Base-by-base conservation (phyloP, 2,797 vertebrate genomes). In the Podargus strigoides region DNA sequence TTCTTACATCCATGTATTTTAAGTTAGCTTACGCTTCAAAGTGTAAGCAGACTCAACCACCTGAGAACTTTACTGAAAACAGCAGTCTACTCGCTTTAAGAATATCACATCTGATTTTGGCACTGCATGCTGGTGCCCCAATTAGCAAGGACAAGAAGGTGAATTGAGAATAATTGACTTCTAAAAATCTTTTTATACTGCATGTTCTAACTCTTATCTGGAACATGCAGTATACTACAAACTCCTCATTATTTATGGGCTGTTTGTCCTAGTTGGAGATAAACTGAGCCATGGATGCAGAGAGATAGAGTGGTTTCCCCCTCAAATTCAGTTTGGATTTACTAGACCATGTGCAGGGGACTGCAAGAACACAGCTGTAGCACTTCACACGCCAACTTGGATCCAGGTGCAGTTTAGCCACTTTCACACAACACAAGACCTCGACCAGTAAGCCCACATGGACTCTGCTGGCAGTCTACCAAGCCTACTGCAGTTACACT, bases 291-390 rank as follows among this genome's bases (percentile, higher is more conserved):
- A 72, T 4, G 37, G 39, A 68, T 37, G 56, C 60, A 89, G 49
- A 70, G 46, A 76, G 47, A 88, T 56, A 49, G 36, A 77, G 62
- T 1, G 0, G 72, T 73, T 94, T 73, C 62, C 53, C 53, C 58
- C 79, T 78, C 79, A 89, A 82, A 93, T 46, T 55, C 91, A 92
- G 87, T 82, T 46, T 53, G 88, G 72, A 90, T 87, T 96, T 94
- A 85, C 82, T 52, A 93, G 81, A 41, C 75, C 82, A 49, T 0
- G 8, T 70, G 78, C 75, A 89, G 47, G 41, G 26, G n/a, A 39
- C 78, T 77, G 79, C 89, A 94, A n/a, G 89, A 94, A 74, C 63
- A 63, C 91, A 96, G 95, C 94, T 92, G 90, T 2, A 90, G 81
- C 66, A 39, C 59, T 77, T 89, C 86, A 79, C 34, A 55, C 0